phyloP scores from a whole-genome alignment of 2,888 invertebrate genomes.

The Phortica okadai region DNA sequence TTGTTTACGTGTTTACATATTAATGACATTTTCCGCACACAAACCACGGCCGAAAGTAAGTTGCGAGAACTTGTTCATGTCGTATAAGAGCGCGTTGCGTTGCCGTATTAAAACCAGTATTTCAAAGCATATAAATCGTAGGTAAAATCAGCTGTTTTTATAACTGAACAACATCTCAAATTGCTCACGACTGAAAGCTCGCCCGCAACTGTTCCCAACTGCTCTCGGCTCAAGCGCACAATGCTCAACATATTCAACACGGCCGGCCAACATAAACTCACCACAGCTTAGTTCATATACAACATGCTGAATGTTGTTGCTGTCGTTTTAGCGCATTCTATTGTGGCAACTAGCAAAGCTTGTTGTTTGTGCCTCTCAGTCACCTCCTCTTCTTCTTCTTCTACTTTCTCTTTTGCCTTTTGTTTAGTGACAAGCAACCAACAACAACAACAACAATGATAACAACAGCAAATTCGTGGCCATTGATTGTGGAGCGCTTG shows the following conservation, averaged over 20 bases:
- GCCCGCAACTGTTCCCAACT: neutral
- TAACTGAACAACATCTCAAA: neutral
- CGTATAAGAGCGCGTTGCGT: neutral
- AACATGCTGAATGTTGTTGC: neutral
- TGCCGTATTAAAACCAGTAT: constrained; percentile 48
- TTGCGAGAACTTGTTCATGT: neutral
- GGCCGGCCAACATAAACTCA: neutral
- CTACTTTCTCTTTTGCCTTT: neutral
- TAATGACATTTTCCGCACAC: neutral
- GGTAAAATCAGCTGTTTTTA: constrained; percentile 9
- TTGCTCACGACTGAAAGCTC: neutral
- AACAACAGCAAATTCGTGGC: neutral
- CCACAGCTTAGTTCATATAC: neutral
- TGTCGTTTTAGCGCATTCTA: neutral
- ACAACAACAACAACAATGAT: no score
- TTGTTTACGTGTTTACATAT: constrained; percentile 48
- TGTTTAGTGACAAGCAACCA: neutral
- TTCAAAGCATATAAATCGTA: constrained; percentile 16
- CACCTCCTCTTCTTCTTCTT: no score
- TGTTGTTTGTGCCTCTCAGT: no score
- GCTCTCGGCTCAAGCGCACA: neutral
- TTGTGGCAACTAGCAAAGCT: neutral
- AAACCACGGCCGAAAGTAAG: neutral
- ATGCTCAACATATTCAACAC: neutral
- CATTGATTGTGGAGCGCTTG: neutral